A percentile compares a stretch with the other conserved stretches of the same genome.
phyloP scores from a whole-genome alignment of 1,140 invertebrate species.

The Dendrolimus kikuchii region DNA sequence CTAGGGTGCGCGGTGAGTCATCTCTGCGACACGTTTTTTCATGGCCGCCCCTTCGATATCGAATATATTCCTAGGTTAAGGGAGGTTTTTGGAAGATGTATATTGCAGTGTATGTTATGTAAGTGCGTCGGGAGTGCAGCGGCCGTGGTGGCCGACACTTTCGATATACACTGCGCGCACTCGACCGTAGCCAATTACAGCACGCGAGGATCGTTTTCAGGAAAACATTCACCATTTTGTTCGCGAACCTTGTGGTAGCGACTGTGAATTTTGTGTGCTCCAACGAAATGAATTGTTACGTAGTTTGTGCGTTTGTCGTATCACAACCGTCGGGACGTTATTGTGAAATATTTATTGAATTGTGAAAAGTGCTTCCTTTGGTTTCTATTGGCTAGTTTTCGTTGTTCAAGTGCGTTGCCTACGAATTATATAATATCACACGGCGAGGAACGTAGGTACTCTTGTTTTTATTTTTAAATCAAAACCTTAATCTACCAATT shows the following conservation, averaged over 20 bases:
- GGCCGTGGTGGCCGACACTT: constrained; percentile 51
- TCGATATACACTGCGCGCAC: constrained; percentile 46
- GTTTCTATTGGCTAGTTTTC: constrained; percentile 6
- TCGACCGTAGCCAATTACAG: constrained; percentile 48
- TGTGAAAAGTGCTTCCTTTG: constrained; percentile 38
- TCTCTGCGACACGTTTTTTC: constrained; percentile 67
- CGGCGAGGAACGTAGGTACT: neutral
- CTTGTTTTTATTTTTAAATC: no score
- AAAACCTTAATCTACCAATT: no score
- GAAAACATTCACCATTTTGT: constrained; percentile 67
- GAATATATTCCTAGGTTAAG: constrained; percentile 29
- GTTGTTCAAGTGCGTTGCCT: constrained; percentile 9
- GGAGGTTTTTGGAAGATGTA: constrained; percentile 38
- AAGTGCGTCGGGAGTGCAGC: constrained; percentile 57
- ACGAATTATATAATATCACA: constrained; percentile 14
- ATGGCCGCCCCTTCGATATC: constrained; percentile 62
- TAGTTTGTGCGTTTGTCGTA: constrained; percentile 21
- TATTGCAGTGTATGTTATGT: constrained; percentile 61
- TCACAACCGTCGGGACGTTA: constrained; percentile 10
- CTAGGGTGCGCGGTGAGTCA: constrained; percentile 57
- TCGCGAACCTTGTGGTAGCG: constrained; percentile 38
- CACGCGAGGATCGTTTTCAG: constrained; percentile 59
- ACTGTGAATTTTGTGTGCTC: constrained; percentile 29
- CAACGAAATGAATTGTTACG: constrained; percentile 24
- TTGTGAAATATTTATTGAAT: constrained; percentile 26